These are phyloP conservation scores for Caretta caretta DNA, from an alignment of 2,113 vertebrate genomes.

Conservation along the genomic window DNA sequence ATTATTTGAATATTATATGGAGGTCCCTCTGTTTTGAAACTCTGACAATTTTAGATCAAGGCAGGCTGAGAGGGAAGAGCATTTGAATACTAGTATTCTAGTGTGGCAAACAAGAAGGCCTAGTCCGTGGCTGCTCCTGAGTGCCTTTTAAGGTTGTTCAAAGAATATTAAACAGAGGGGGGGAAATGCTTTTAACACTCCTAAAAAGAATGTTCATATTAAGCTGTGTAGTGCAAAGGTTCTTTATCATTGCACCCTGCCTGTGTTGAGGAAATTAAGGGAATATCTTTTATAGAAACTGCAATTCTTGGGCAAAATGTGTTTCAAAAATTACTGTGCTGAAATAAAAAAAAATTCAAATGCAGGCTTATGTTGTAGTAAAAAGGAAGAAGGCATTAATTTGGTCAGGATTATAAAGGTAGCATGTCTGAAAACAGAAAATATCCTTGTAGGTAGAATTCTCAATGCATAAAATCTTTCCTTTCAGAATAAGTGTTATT, in stretches of 20 bases:
- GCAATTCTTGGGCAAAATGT: background rate
- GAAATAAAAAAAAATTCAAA: background rate
- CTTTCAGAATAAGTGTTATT: background rate
- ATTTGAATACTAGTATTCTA: background rate
- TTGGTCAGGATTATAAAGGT: background rate
- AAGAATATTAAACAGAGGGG: background rate
- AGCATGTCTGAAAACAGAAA: background rate
- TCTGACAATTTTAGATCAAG: background rate
- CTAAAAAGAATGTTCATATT: background rate
- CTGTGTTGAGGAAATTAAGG: background rate
- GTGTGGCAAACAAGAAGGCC: background rate
- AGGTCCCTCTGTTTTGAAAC: background rate
- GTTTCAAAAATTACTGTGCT: background rate
- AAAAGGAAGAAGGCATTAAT: background rate
- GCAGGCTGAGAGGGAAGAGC: background rate
- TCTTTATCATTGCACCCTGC: background rate
- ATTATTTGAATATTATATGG: background rate
- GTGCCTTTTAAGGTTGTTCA: background rate
- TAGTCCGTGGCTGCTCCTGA: background rate
- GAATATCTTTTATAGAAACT: background rate
- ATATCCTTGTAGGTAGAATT: background rate
- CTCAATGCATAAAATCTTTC: background rate
- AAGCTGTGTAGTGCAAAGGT: slow-evolving; percentile 1
- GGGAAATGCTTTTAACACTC: background rate
- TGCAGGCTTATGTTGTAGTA: background rate